Conservation (phyloP, 64 coral and sea anemone species). For the Anthopleura sola region DNA sequence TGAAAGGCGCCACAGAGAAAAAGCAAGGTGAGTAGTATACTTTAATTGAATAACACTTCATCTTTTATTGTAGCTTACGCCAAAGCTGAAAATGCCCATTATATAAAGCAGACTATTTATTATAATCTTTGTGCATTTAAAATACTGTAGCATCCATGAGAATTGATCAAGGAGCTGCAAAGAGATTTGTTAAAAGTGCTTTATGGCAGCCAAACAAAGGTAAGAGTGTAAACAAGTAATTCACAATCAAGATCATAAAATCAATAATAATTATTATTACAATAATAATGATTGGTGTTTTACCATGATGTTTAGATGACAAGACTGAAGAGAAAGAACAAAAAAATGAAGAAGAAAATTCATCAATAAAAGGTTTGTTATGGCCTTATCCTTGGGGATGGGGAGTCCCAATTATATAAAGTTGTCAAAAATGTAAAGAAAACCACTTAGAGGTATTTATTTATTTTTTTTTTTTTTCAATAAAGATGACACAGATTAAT, state of each 20-base stretch:
- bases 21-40: slow-evolving; percentile 40
- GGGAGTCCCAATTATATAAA: no score
- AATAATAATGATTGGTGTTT: neutral
- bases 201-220: slow-evolving; percentile 53
- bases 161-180: slow-evolving; percentile 88
- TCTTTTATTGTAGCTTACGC: no score
- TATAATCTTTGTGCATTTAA: neutral
- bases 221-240: neutral
- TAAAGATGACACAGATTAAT: no score
- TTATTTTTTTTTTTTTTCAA: no score
- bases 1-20: slow-evolving; percentile 65
- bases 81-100: no score
- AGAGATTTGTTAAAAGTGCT: slow-evolving; percentile 93
- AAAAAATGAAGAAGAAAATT: neutral
- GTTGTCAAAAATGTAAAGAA: no score
- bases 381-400: no score
- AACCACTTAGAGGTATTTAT: no score
- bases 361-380: neutral
- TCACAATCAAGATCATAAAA: neutral
- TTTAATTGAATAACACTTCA: no score
- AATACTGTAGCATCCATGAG: slow-evolving; percentile 74
- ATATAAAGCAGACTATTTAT: no score
- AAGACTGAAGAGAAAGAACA: neutral
- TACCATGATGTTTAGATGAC: neutral
- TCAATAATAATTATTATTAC: neutral